A percentile compares a stretch with the other conserved stretches of the same genome.
phyloP scores from a whole-genome alignment of 2,888 invertebrate genomes.

The Pterostichus madidus region DNA sequence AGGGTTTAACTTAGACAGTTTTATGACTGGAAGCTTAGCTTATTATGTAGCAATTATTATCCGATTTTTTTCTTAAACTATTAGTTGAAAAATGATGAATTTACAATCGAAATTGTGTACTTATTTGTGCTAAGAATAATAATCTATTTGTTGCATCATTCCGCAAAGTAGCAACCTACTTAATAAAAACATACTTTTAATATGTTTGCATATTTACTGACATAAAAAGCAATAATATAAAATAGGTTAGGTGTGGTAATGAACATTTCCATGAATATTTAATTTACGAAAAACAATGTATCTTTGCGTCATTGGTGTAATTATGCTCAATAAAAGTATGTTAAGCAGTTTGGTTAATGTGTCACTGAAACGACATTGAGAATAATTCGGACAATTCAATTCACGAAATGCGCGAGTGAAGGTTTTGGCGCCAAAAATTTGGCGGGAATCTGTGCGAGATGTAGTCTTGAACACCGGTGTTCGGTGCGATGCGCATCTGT shows the following conservation, averaged over 20 bases:
- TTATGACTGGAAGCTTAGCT: constrained; percentile 3
- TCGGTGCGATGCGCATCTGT: constrained; percentile 48
- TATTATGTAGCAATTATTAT: neutral
- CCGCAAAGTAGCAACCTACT: constrained; percentile 13
- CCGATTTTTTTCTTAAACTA: too few species aligned
- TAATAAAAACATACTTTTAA: constrained; percentile 21
- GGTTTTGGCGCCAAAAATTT: constrained; percentile 63
- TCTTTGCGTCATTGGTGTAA: constrained; percentile 11
- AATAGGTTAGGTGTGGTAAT: constrained; percentile 5
- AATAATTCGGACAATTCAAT: constrained; percentile 44
- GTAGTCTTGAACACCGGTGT: constrained; percentile 34
- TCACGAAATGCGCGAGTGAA: constrained; percentile 15
- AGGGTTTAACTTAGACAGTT: neutral
- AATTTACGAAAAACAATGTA: neutral
- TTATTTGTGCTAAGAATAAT: too few species aligned
- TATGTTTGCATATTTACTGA: constrained; percentile 21
- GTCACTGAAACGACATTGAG: constrained; percentile 62
- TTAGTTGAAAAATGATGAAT: too few species aligned
- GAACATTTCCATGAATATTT: neutral
- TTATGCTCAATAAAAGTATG: constrained; percentile 39
- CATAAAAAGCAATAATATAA: constrained; percentile 18
- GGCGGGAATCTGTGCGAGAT: constrained; percentile 61
- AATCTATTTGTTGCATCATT: neutral
- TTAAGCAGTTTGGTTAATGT: constrained; percentile 59
- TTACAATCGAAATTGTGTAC: too few species aligned